Percentiles rank a stretch among this genome's conserved stretches.
These are phyloP conservation scores for Spialia ferax DNA, from an alignment of 2,888 invertebrate species.

Conservation along the genomic window DNA sequence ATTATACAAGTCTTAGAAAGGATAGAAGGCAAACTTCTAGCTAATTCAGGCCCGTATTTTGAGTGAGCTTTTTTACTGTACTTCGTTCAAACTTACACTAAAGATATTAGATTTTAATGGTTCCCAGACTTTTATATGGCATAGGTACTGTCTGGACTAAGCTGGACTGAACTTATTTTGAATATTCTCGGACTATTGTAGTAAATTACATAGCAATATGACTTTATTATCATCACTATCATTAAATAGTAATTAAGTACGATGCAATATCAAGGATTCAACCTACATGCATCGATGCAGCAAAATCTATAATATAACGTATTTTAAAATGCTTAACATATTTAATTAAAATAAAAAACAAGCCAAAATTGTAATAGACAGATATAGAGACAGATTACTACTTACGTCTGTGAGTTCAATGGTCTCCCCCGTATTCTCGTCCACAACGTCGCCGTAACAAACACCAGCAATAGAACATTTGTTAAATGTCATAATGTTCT, in stretches of 20 bases:
- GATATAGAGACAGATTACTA: too few species aligned
- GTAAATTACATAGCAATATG: background rate
- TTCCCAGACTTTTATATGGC: too few species aligned
- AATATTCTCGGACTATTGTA: background rate
- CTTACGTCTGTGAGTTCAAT: conserved; percentile 94
- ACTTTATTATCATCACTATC: background rate
- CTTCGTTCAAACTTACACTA: too few species aligned
- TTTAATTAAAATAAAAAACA: too few species aligned
- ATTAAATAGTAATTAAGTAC: background rate
- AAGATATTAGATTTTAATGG: too few species aligned
- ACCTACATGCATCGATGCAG: conserved; percentile 23
- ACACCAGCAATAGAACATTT: conserved; percentile 98
- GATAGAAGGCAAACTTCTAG: too few species aligned
- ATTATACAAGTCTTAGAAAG: too few species aligned
- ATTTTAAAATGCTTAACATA: too few species aligned
- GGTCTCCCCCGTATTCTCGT: conserved; percentile 94
- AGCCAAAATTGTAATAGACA: too few species aligned
- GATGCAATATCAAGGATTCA: conserved; percentile 10
- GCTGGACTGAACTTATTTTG: background rate
- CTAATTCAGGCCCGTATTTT: too few species aligned
- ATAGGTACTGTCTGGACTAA: too few species aligned
- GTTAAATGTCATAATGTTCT: conserved; percentile 99
- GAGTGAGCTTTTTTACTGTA: too few species aligned
- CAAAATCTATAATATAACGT: background rate
- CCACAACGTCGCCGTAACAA: conserved; percentile 96